Percentiles rank a stretch among this genome's conserved stretches.
Evolutionary conservation across 2,888 invertebrate genomes (phyloP).

Genomic region (Noctua pronuba): DNA sequence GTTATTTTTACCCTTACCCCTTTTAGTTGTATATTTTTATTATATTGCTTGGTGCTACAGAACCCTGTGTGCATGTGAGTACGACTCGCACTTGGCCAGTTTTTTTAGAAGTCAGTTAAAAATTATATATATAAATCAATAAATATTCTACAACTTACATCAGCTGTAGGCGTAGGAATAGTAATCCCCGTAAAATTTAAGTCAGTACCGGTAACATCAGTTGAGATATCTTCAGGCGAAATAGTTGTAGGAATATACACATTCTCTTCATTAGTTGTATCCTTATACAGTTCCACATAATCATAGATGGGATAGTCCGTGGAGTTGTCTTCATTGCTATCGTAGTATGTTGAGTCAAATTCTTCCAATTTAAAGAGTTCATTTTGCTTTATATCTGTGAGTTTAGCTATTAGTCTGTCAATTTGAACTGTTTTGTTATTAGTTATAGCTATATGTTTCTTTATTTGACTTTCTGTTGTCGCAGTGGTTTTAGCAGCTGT

Average conservation of each 20-base stretch:
- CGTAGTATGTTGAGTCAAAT: conserved; percentile 67
- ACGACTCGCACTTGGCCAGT: too few relatives aligned
- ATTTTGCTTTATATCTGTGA: conserved; percentile 67
- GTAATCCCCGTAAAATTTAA: neutral
- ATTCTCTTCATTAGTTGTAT: conserved; percentile 81
- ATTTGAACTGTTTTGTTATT: conserved; percentile 34
- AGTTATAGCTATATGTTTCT: neutral
- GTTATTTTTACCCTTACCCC: too few relatives aligned
- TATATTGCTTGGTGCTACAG: too few relatives aligned
- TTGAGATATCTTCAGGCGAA: neutral
- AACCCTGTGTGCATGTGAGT: too few relatives aligned
- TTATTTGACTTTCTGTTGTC: neutral
- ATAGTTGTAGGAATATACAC: conserved; percentile 63
- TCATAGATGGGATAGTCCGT: conserved; percentile 84
- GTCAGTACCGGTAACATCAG: too few relatives aligned
- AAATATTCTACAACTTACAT: conserved; percentile 30
- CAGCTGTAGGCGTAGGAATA: neutral
- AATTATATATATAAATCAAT: too few relatives aligned
- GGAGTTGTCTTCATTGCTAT: conserved; percentile 75
- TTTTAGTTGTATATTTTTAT: too few relatives aligned
- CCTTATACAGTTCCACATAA: conserved; percentile 84
- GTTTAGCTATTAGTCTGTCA: conserved; percentile 35
- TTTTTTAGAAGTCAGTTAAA: too few relatives aligned
- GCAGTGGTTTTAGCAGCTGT: neutral
- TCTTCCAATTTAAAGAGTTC: conserved; percentile 69